Evolutionary conservation across 2,113 vertebrate genomes (phyloP), one percentile per base, ranked within the genome.

Genomic region (Cromileptes altivelis): DNA sequence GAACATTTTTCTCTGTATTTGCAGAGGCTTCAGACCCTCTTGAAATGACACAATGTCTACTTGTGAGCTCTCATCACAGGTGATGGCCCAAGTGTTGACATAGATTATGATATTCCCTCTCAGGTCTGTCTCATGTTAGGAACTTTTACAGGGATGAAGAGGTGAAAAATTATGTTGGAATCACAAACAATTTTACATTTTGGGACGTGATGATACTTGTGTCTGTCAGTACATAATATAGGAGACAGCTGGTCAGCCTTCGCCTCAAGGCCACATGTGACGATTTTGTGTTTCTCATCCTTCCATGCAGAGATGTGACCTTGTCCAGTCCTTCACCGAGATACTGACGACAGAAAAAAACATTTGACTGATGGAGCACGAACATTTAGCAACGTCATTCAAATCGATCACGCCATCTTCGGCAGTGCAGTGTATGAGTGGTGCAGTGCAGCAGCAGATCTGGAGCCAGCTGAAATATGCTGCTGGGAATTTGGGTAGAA

Each of bases 261-360:
- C 55, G 30, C 33, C 50, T 70, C 8, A 62, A 72, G 75, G 75
- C 70, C 57, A 3, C 33, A 3, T 19, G 57, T 58, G 27, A 69
- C 18, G 10, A 12, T 76, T 14, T 75, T 6, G 2, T 64, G 63
- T 62, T 70, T 60, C 58, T 52, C 19, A 40, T 49, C 21, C 40
- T 11, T 42, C 19, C 65, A 9, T 56, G 27, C 65, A 76, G 53
- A 49, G 58, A 37, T 47, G 15, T 30, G 72, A 76, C 75, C 67
- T 85, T 60, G 52, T 55, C 61, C 45, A 64, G 71, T 85, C 80
- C 83, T 83, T 74, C 80, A 80, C 82, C n/a, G 27, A 58, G 55
- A 6, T 15, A 27, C 70, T 40, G 70, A 45, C 11, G 53, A 68
- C 65, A 81, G 45, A 45, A 53, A 72, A 78, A 70, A 81, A 74